Conservation (phyloP, 2,113 vertebrate species). For the Triplophysa rosa region DNA sequence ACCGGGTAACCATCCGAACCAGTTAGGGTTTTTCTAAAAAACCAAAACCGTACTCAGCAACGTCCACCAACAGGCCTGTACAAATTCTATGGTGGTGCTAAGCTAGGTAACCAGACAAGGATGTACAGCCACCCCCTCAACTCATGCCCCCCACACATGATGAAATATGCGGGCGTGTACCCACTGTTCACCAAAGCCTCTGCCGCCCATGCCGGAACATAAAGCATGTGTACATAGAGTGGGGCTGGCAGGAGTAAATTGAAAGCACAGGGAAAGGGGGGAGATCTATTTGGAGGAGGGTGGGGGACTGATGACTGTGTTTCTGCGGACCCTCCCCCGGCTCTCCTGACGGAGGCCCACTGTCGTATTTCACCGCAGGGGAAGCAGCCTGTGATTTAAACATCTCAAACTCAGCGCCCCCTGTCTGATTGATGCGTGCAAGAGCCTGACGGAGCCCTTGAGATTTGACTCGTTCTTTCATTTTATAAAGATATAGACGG, state of each 20-base stretch:
- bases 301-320: constrained; percentile 56
- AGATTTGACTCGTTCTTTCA: constrained; percentile 38
- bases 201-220: constrained; percentile 46
- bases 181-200: constrained; percentile 26
- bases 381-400: constrained; percentile 57
- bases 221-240: constrained; percentile 58
- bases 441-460: constrained; percentile 34
- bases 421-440: constrained; percentile 50
- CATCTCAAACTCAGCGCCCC: constrained; percentile 53
- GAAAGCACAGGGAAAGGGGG: constrained; percentile 52
- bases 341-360: constrained; percentile 20
- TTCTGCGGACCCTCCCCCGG: constrained; percentile 26
- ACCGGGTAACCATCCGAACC: not conserved
- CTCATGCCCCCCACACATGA: constrained; percentile 25
- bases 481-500: constrained; percentile 33
- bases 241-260: constrained; percentile 61
- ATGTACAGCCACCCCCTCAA: constrained; percentile 19
- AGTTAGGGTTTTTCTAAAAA: not conserved
- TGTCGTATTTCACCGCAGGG: constrained; percentile 52
- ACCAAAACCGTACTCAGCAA: not conserved
- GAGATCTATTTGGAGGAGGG: constrained; percentile 47
- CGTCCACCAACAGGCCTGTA: constrained; percentile 1
- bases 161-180: constrained; percentile 40
- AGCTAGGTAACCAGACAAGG: constrained; percentile 33
- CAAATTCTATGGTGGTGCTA: not conserved